A percentile compares a stretch with the other conserved stretches of the same genome.
Evolutionary conservation across 1,140 invertebrate species (phyloP).

Genomic region (Drosophila repletoides): DNA sequence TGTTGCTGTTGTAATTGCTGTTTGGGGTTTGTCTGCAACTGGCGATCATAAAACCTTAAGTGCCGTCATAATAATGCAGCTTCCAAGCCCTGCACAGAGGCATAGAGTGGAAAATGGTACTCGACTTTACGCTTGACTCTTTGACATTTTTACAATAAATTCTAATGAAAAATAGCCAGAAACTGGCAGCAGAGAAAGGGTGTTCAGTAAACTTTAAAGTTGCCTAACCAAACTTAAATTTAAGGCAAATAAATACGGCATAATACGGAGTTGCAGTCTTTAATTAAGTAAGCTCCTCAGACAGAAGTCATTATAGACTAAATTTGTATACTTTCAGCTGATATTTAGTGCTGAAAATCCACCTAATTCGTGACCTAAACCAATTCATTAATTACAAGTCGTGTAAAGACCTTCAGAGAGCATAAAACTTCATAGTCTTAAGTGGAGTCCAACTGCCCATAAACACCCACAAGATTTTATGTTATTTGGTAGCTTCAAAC

Average conservation of each 20-base stretch:
- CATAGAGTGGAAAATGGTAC: background rate
- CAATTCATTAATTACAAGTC: background rate
- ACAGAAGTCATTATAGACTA: too few relatives aligned
- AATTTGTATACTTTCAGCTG: too few relatives aligned
- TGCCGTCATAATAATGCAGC: conserved; percentile 7
- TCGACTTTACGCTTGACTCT: conserved; percentile 18
- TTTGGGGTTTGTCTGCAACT: conserved; percentile 16
- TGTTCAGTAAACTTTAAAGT: background rate
- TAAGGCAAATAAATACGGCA: too few relatives aligned
- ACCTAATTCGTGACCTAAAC: too few relatives aligned
- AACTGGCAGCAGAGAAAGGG: background rate
- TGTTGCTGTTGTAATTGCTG: conserved; percentile 33
- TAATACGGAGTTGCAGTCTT: too few relatives aligned
- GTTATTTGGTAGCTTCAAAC: conserved; percentile 7
- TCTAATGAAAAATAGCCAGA: conserved; percentile 27
- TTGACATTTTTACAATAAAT: conserved; percentile 40
- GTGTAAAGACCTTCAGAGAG: too few relatives aligned
- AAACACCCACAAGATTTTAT: conserved; percentile 40
- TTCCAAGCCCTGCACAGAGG: background rate
- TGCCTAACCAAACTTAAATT: too few relatives aligned
- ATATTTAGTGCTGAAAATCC: too few relatives aligned
- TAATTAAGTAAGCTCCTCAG: too few relatives aligned
- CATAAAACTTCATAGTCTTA: too few relatives aligned
- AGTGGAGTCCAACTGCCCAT: background rate
- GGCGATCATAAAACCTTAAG: conserved; percentile 55